Evolutionary conservation across 2,113 vertebrate species (phyloP), one percentile per base, ranked within the genome.

Genomic region (Brachypodius melanocephalos): DNA sequence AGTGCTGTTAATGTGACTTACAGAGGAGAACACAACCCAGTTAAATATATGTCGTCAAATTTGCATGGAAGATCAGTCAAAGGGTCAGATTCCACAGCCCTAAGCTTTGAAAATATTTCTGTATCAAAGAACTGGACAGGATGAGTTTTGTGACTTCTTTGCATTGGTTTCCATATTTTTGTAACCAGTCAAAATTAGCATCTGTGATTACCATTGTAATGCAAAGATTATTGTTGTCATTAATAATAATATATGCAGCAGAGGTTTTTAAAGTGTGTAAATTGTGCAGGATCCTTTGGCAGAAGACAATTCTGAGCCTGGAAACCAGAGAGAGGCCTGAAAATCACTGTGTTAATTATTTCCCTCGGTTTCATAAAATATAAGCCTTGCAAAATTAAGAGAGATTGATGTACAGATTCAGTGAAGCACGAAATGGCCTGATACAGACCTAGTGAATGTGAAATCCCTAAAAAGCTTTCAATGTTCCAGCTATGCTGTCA

Each of bases 321-420:
- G 69, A 87, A 89, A 61, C 19, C 43, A 57, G 20, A 86, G 32
- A 86, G 26, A 73, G 40, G 36, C 55, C 43, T 86, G 82, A 93
- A 95, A 87, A 26, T 38, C 29, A 51, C 67, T 14, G 8, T 83
- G 28, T 55, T 91, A 88, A 59, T 66, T 80, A 69, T 85, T 93
- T 92, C 38, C 57, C 49, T 75, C 38, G 0, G 2, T 66, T 92
- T 94, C 87, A 78, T 66, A 81, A 69, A 46, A 42, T 83, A n/a
- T 51, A 85, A 79, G 55, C 61, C 81, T 85, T 61, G 36, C 45
- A 65, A 88, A 95, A 91, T 74, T 81, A 77, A 89, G 55, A 85
- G 25, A 95, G 91, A 94, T 84, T 89, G 95, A 93, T 86, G 91
- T 63, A 85, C 74, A 89, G 89, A 89, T 88, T 80, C 85, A 85